These are phyloP conservation scores for Drosophila ficusphila DNA, from an alignment of 1,140 invertebrate genomes.

Conservation along the genomic window DNA sequence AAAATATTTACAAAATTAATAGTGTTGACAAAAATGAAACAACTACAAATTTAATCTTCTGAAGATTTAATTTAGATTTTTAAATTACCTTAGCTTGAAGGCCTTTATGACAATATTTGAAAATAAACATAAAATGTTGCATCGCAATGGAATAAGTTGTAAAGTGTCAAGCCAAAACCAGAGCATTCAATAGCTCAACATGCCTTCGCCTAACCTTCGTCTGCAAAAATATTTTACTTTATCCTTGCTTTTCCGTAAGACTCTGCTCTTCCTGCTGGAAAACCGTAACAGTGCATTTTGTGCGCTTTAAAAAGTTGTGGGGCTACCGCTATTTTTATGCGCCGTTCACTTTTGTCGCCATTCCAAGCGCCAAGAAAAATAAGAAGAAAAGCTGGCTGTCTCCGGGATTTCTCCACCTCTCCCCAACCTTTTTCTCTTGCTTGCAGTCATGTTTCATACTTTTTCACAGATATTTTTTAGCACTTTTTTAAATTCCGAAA, in stretches of 20 bases:
- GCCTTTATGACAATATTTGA: no score
- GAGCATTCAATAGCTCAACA: not conserved
- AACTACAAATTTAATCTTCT: no score
- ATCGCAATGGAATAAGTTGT: not conserved
- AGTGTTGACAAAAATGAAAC: no score
- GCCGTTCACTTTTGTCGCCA: constrained; percentile 57
- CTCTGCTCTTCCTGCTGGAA: not conserved
- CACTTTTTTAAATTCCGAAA: constrained; percentile 59
- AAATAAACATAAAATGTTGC: no score
- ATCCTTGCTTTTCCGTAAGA: not conserved
- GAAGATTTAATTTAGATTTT: no score
- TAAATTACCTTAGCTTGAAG: no score
- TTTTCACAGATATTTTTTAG: constrained; percentile 36
- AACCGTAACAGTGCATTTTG: constrained; percentile 64
- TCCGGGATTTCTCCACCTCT: constrained; percentile 1
- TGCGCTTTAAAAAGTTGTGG: constrained; percentile 68
- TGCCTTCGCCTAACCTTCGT: constrained; percentile 2
- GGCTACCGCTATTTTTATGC: constrained; percentile 41
- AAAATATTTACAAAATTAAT: no score
- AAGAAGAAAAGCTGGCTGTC: constrained; percentile 30
- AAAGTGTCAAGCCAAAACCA: not conserved
- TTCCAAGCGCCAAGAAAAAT: constrained; percentile 52
- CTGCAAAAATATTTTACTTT: constrained; percentile 54
- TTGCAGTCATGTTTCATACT: constrained; percentile 52
- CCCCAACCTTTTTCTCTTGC: not conserved